Evolutionary conservation across 2,113 vertebrate species (phyloP).

Genomic region (Spermophilus dauricus): DNA sequence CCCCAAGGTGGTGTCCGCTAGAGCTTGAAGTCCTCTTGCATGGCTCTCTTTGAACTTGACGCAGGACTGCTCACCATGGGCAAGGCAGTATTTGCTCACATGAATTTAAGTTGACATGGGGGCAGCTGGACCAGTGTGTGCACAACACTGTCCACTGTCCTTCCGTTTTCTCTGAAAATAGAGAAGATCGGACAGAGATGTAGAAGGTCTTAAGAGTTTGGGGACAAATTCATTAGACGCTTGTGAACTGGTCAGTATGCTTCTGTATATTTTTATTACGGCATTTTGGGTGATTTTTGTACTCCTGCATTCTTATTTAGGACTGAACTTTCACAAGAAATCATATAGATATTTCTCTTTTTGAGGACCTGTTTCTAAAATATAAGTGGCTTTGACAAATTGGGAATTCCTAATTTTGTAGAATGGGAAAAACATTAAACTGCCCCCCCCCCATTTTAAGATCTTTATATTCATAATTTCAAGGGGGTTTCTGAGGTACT

Average conservation of each 20-base stretch:
- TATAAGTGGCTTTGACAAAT: neutral
- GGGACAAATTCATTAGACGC: conserved; percentile 22
- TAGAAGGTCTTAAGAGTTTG: conserved; percentile 20
- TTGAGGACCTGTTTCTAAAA: conserved; percentile 31
- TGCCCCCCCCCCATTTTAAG: neutral
- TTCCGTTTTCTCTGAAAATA: conserved; percentile 53
- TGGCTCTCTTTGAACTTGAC: conserved; percentile 79
- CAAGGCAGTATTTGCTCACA: conserved; percentile 74
- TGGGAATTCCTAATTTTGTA: conserved; percentile 55
- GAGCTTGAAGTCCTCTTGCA: conserved; percentile 80
- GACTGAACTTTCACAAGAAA: conserved; percentile 43
- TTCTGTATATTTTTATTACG: conserved; percentile 45
- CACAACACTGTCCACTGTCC: conserved; percentile 46
- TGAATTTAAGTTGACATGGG: conserved; percentile 33
- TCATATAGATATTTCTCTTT: conserved; percentile 51
- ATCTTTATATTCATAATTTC: conserved; percentile 14
- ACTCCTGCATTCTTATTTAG: neutral
- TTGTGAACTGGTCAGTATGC: conserved; percentile 58
- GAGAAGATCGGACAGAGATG: neutral
- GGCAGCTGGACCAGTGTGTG: conserved; percentile 59
- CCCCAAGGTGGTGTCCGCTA: conserved; percentile 79
- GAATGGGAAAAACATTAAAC: neutral
- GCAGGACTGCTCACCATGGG: conserved; percentile 18
- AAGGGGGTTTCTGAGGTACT: neutral
- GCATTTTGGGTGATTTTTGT: conserved; percentile 2